Conservation (phyloP, 1,140 invertebrate species). For the Drosophila cardini region DNA sequence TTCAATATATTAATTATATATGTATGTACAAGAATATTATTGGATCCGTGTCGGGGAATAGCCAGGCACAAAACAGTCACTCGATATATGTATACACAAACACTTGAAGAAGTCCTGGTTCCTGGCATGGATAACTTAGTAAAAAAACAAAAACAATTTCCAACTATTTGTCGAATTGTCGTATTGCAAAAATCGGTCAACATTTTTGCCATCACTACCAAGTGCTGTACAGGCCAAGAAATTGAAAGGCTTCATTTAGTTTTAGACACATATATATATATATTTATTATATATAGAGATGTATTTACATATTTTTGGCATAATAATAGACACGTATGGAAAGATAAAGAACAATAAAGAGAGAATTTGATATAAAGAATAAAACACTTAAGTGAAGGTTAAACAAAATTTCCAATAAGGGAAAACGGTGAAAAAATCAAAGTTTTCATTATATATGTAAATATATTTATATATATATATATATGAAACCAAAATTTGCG, state of each 20-base stretch:
- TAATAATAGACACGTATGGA: slow-evolving; percentile 70
- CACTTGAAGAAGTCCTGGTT: slow-evolving; percentile 35
- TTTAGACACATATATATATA: slow-evolving; percentile 75
- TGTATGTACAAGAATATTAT: slow-evolving; percentile 34
- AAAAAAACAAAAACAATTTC: slow-evolving; percentile 33
- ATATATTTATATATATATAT: too few species aligned
- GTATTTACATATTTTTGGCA: slow-evolving; percentile 82
- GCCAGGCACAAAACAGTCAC: slow-evolving; percentile 36
- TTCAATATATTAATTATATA: slow-evolving; percentile 42
- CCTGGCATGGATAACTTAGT: slow-evolving; percentile 28
- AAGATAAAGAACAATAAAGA: slow-evolving; percentile 58
- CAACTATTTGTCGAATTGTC: slow-evolving; percentile 35
- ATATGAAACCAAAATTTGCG: slow-evolving; percentile 40
- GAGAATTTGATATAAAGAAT: slow-evolving; percentile 28
- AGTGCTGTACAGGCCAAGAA: slow-evolving; percentile 73
- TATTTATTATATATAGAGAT: slow-evolving; percentile 71
- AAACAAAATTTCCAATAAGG: slow-evolving; percentile 58
- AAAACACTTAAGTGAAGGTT: slow-evolving; percentile 31
- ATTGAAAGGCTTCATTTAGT: slow-evolving; percentile 79
- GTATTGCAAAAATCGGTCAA: slow-evolving; percentile 48
- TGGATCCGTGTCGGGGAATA: slow-evolving; percentile 52
- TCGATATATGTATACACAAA: slow-evolving; percentile 13
- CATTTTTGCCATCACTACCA: slow-evolving; percentile 69
- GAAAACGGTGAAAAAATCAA: slow-evolving; percentile 75
- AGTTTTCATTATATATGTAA: slow-evolving; percentile 45